Evolutionary conservation across 2,888 invertebrate genomes (phyloP), one percentile per base, ranked within the genome.

Genomic region (Drosophila quinaria): DNA sequence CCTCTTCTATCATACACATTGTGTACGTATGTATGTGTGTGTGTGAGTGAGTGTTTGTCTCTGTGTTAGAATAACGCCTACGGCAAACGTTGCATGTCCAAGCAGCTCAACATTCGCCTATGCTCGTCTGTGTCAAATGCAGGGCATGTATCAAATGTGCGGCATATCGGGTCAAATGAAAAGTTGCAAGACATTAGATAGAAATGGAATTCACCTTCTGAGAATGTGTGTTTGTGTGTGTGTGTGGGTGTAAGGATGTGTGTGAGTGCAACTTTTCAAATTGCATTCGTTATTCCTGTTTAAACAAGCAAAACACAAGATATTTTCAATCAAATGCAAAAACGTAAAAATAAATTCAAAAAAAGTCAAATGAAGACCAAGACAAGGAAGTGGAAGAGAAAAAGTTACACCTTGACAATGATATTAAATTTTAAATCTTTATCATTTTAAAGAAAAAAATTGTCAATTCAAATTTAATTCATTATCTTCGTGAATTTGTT

Each of bases 71-170:
- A 25, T 50, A 46, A 35, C 47, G 50, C 62, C 63, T 54, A 46
- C 54, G 73, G 69, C 71, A 65, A 75, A 70, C 69, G 62, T 87
- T 75, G 85, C 85, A 81, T 84, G 82, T 78, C 73, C 69, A 83
- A 77, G 56, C 61, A 47, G 44, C 9, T 19, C 37, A 44, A 51
- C 61, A 68, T 76, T 74, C 62, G 65, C 58, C 69, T 60, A 70
- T 58, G 68, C 66, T 60, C 65, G 25, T 46, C 25, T 25, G 49
- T 51, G 8, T 50, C 33, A 60, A 70, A 42, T 77, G 63, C 54
- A 80, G 74, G 51, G 68, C 63, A 80, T 76, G 17, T 55, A 60
- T 70, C 74, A 79, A 74, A 67, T 78, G 78, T 81, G 67, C 58
- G 86, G 86, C 80, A 72, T 80, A 70, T 80, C 67, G 82, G 76